A percentile compares a stretch with the other conserved stretches of the same genome.
These are phyloP conservation scores for Oncorhynchus mykiss DNA, from an alignment of 2,113 vertebrate genomes.

Conservation along the genomic window DNA sequence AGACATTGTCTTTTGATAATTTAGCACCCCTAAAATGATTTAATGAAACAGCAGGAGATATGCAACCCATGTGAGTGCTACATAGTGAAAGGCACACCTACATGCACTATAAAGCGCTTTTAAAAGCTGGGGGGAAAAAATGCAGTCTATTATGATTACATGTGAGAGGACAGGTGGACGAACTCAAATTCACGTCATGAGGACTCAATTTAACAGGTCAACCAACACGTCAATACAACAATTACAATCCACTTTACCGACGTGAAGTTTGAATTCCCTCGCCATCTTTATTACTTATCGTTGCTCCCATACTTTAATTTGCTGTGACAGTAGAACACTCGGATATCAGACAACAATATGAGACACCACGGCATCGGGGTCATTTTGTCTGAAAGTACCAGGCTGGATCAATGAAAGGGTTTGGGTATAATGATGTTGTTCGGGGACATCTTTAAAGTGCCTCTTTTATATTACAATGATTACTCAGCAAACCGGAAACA, in stretches of 20 bases:
- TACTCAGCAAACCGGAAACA: not conserved
- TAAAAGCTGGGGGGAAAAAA: too few relatives aligned
- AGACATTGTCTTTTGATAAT: too few relatives aligned
- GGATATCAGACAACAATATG: not conserved
- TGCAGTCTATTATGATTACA: too few relatives aligned
- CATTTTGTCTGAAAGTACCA: not conserved
- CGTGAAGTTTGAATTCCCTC: not conserved
- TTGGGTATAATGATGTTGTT: not conserved
- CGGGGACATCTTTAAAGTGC: not conserved
- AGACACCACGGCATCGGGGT: not conserved
- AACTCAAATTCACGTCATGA: too few relatives aligned
- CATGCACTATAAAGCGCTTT: too few relatives aligned
- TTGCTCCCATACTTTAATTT: not conserved
- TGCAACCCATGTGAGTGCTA: too few relatives aligned
- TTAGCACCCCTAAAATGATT: too few relatives aligned
- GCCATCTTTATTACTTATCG: not conserved
- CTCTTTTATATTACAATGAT: not conserved
- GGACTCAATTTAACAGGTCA: too few relatives aligned
- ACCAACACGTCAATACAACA: too few relatives aligned
- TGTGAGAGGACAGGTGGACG: too few relatives aligned
- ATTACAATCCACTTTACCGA: not conserved
- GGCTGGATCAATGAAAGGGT: not conserved
- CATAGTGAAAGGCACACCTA: too few relatives aligned
- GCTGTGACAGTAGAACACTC: not conserved
- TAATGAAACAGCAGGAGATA: too few relatives aligned